Percentiles rank a stretch among this genome's conserved stretches.
These are phyloP conservation scores for Ametastegia equiseti DNA, from an alignment of 2,888 invertebrate genomes.

Conservation along the genomic window DNA sequence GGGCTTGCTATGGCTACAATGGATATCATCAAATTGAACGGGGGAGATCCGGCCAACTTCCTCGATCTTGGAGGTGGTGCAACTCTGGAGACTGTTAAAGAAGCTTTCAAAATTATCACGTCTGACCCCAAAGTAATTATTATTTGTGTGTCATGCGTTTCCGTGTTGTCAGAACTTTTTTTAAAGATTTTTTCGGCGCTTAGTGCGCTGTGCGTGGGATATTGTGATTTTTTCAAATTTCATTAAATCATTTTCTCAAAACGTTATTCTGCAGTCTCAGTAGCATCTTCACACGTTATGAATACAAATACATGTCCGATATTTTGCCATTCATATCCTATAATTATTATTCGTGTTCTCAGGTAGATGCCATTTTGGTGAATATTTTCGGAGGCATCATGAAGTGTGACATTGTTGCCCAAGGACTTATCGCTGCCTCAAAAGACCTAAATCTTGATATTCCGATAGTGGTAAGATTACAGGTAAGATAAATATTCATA, in stretches of 20 bases:
- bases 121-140: conserved; percentile 77
- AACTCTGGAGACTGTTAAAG: conserved; percentile 77
- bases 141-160: background rate
- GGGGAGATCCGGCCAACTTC: conserved; percentile 81
- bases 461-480: conserved; percentile 79
- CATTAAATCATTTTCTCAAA: no score
- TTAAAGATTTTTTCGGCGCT: no score
- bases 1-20: conserved; percentile 83
- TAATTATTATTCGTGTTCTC: conserved; percentile 8
- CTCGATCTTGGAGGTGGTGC: conserved; percentile 81
- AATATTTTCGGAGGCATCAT: conserved; percentile 83
- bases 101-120: conserved; percentile 80
- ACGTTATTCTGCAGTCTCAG: no score
- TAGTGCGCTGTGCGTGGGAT: no score
- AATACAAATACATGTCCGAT: no score
- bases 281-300: no score
- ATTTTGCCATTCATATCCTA: background rate
- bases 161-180: no score
- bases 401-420: conserved; percentile 81
- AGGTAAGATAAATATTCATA: conserved; percentile 67
- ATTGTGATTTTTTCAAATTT: no score
- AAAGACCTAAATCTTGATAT: conserved; percentile 77
- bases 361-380: conserved; percentile 80
- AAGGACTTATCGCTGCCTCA: conserved; percentile 80
- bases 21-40: conserved; percentile 81